phyloP scores from a whole-genome alignment of 2,888 invertebrate genomes.

The Fabriciana adippe region DNA sequence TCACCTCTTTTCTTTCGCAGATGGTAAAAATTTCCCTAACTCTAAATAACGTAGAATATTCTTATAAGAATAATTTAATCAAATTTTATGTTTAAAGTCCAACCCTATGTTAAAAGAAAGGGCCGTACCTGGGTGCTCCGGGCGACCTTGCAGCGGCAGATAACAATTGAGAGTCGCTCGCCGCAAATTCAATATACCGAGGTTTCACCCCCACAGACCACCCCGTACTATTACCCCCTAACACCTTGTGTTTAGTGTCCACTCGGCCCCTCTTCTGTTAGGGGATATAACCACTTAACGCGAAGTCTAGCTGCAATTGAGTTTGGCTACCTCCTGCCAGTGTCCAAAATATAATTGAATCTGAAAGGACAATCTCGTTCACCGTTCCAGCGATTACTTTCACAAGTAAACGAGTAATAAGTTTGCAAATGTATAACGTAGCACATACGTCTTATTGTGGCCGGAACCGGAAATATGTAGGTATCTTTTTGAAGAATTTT shows the following conservation, averaged over 20 bases:
- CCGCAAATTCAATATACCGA: slow-evolving; percentile 80
- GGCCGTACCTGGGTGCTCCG: slow-evolving; percentile 58
- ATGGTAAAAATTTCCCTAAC: too few relatives aligned
- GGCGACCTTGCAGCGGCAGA: slow-evolving; percentile 77
- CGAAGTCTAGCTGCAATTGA: slow-evolving; percentile 76
- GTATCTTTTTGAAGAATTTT: too few relatives aligned
- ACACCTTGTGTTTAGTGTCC: slow-evolving; percentile 72
- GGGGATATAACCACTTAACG: slow-evolving; percentile 80
- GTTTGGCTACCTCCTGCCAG: slow-evolving; percentile 61
- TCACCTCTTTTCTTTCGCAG: too few relatives aligned
- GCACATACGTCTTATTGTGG: neutral
- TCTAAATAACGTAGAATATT: neutral
- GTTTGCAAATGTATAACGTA: slow-evolving; percentile 3
- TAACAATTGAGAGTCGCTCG: slow-evolving; percentile 77
- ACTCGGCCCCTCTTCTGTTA: slow-evolving; percentile 63
- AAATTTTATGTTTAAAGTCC: slow-evolving; percentile 36
- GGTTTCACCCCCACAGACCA: slow-evolving; percentile 65
- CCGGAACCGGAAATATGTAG: neutral
- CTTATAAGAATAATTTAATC: slow-evolving; percentile 20
- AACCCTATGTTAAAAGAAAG: slow-evolving; percentile 71
- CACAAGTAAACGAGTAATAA: slow-evolving; percentile 1
- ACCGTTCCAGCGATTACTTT: slow-evolving; percentile 24
- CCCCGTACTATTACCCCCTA: slow-evolving; percentile 38
- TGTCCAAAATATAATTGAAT: slow-evolving; percentile 56
- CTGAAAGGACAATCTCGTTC: slow-evolving; percentile 25